Percentiles rank a stretch among this genome's conserved stretches.
Evolutionary conservation across 2,113 vertebrate species (phyloP).

Genomic region (Cervus canadensis): DNA sequence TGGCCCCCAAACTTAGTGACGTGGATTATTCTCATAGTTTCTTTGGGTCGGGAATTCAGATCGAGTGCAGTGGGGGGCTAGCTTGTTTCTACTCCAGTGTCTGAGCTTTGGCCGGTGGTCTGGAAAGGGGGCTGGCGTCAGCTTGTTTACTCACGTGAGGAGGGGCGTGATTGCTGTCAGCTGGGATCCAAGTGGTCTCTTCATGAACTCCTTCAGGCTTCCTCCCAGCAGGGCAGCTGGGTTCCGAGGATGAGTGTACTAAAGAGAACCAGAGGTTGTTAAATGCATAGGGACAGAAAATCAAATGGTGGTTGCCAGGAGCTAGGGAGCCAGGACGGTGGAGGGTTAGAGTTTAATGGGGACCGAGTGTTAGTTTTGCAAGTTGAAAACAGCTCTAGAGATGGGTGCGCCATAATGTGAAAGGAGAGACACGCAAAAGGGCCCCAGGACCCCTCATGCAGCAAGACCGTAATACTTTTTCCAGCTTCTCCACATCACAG

Average conservation of each 20-base stretch:
- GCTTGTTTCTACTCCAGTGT: not conserved
- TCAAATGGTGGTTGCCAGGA: not conserved
- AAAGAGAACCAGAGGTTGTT: not conserved
- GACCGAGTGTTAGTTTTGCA: not conserved
- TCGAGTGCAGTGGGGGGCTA: not conserved
- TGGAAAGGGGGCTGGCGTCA: not conserved
- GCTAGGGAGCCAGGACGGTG: not conserved
- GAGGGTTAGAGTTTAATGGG: not conserved
- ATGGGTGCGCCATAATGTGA: not conserved
- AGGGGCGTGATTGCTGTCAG: accelerated
- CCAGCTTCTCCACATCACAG: not conserved
- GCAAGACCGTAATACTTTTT: accelerated
- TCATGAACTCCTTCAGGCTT: too few relatives aligned
- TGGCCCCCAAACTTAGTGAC: not conserved
- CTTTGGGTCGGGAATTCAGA: not conserved
- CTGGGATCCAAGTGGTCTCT: not conserved
- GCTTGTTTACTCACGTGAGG: too few relatives aligned
- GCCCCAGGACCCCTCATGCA: not conserved
- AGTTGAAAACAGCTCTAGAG: not conserved
- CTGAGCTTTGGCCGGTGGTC: not conserved
- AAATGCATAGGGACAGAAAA: not conserved
- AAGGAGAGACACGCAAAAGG: not conserved
- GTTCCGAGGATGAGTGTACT: not conserved
- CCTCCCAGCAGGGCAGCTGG: not conserved
- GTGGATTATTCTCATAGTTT: not conserved